Evolutionary conservation across 2,113 vertebrate species (phyloP), one percentile per base, ranked within the genome.

Genomic region (Clarias gariepinus): DNA sequence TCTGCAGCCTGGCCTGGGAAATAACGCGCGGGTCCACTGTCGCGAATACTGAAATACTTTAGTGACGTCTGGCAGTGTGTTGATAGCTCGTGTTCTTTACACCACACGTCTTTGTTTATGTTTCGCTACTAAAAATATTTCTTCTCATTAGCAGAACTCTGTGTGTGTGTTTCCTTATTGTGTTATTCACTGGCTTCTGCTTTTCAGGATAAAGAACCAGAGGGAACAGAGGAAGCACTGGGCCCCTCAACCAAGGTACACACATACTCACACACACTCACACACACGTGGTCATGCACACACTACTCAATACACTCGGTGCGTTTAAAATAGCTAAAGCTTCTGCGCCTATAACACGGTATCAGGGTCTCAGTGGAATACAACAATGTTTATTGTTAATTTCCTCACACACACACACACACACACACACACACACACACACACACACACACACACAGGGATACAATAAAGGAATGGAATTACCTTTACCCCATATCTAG

Each of bases 91-190:
- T 12, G 25, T 86, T 78, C 47, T 8, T 55, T 53, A 28, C 83
- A 81, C 82, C 61, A 53, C 63, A 55, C 41, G 66, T 69, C 66
- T 57, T 33, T 87, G 87, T 89, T 88, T 87, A 85, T 28, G 77
- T 87, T 87, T 63, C 36, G 13, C 9, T 25, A 61, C 86, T 88
- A 89, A 88, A 90, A 90, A 90, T 89, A 85, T 76, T 76, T 84
- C 58, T 69, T 30, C 78, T 68, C 76, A 68, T 82, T 85, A 88
- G 77, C 41, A 74, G 28, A 63, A 47, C 21, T 47, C 6, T 47
- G 47, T 47, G 41, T 47, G 86, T 61, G 66, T 76, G 83, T 85
- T 79, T 81, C 74, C 81, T 83, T 83, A 71, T n/a, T 79, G 87
- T 79, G 84, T 86, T 88, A 53, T 81, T 88, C 87, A 79, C 81